Evolutionary conservation across 2,797 vertebrate species (phyloP), one percentile per base, ranked within the genome.

Genomic region (Schizopygopsis pylzovi): DNA sequence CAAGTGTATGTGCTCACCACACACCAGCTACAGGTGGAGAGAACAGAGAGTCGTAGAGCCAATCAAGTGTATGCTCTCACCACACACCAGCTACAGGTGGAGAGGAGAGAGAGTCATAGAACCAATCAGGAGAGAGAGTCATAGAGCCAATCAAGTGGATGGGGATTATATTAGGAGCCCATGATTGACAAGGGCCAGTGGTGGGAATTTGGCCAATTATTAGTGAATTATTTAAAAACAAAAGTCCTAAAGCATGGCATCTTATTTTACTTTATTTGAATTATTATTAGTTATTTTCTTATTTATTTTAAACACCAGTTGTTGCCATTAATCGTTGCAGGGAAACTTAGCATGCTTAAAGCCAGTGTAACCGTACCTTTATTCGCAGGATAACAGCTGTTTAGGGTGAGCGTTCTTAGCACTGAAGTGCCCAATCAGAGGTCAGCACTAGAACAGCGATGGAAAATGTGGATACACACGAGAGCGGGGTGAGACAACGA

Each of bases 331-430:
- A 61, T 18, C 13, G 1, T 4, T 61, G 54, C 2, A 4, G 18
- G 13, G 7, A 61, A 13, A 45, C 39, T 25, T 9, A 68, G 12
- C 61, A 65, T 63, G 39, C n/a, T 45, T 5, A 52, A 68, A 22
- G 12, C 33, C 9, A 41, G 9, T 41, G 68, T 61, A 37, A 47
- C n/a, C 0, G n/a, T 11, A 73, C 52, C n/a, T 61, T 80, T 81
- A 85, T 81, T 73, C 47, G 11, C 78, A 84, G 73, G 37, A 87
- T 67, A 87, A 70, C 85, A 83, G 65, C 79, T 85, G 85, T 61
- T 85, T 28, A 22, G 41, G 70, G 71, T 83, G 52, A 77, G 49
- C 6, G 12, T 75, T 82, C 73, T 84, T 39, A 63, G n/a, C 82
- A 45, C 68, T 28, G 52, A 45, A 78, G 71, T 16, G 20, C 9